Base-by-base conservation (phyloP, 1,140 invertebrate genomes). In the Scaptomyza pallida region DNA sequence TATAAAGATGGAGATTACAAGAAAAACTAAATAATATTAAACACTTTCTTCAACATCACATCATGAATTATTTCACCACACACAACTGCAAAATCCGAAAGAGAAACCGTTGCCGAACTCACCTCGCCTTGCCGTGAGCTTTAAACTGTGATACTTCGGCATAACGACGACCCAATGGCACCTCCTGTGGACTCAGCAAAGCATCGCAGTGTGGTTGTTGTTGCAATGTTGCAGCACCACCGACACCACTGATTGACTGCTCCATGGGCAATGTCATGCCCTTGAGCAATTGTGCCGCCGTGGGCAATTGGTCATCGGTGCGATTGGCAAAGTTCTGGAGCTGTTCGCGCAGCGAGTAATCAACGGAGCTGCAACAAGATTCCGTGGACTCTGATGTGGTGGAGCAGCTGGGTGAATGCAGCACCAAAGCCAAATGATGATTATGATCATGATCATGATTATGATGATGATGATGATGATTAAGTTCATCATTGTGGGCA, bases 131-230 rank as follows among this genome's bases (percentile, higher is more conserved):
- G 69, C 47, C 47, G 33, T 78, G 85, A 23, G 62, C 51, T 55
- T 91, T 91, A 63, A 91, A 91, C 54, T 91, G 91, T 9, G 89
- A 54, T 43, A 91, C 91, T 61, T 91, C 91, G 50, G 91, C 91
- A 44, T 91, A 91, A 0, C 91, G 89, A 9, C 91, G 61, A 5
- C 89, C 90, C 72, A 91, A 70, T 2, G 91, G 91, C 55, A 54
- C 91, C 57, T 91, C 91, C 74, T 91, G 89, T 5, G 91, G 91
- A 83, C 91, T 91, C 21, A 91, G 61, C 51, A 91, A 40, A 0
- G 75, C 69, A 77, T 91, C 91, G 23, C 72, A 75, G 3, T 71
- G 26, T 13, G 40, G 56, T 35, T 12, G 63, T 41, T 17, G 33
- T 8, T 1, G 41, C 43, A 37, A 9, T 35, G 33, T 9, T 35